Evolutionary conservation across 2,888 invertebrate species (phyloP), one percentile per base, ranked within the genome.

Genomic region (Leptinotarsa haldemani): DNA sequence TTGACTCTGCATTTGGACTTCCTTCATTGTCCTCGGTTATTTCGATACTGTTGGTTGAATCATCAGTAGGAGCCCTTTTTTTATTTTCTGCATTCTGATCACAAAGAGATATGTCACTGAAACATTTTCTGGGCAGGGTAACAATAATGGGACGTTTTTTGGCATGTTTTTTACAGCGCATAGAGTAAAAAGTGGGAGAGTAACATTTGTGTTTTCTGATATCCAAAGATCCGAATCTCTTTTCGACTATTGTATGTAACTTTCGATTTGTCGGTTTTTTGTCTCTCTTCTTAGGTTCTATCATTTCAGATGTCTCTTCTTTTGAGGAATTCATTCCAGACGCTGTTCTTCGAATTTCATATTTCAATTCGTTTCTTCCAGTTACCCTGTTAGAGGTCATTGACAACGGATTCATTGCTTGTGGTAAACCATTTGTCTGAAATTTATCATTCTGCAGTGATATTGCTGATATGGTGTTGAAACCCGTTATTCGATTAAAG

Each of bases 41-140:
- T 87, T 92, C 92, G 77, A 92, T 92, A 18, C 92, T 92, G 83
- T 92, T 92, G 61, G 91, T 92, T 71, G 93, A 86, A 83, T 93
- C 92, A 85, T 93, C 91, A 84, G 92, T 92, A 74, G 89, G 88
- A 75, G 87, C 87, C 1, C 85, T 82, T 76, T 85, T 83, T 86
- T 83, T 68, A 18, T 76, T 78, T 30, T 78, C 72, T n/a, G 64
- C 30, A 20, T 64, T 18, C 47, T 22, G 15, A 18, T 68, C 46
- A 68, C 47, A 13, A 20, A 74, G 48, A 52, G 79, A 73, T 40
- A 80, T 22, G 30, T 82, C 80, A 65, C 78, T 81, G 46, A 84
- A 79, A 63, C 81, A 81, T 78, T 83, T 84, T 74, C 85, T 86
- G 4, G 87, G 86, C 25, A 87, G 70, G 7, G 87, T 85, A 71